Evolutionary conservation across 1,140 invertebrate genomes (phyloP), one percentile per base, ranked within the genome.

Genomic region (Euura saliciscinereae): DNA sequence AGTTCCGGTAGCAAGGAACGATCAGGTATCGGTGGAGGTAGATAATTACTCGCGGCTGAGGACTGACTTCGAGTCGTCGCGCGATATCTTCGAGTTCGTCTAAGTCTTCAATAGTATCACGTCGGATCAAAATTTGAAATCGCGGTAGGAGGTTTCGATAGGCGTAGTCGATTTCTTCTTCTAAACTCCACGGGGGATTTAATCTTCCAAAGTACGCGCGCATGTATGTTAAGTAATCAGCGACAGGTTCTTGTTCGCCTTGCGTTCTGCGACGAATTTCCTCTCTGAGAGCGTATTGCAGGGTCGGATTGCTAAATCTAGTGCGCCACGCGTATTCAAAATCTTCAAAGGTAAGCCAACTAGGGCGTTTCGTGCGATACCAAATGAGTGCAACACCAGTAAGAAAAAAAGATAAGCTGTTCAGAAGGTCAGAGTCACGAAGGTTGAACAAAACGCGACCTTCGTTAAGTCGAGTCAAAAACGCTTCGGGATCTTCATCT

Each of bases 141-240:
- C 59, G 70, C 43, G 70, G 51, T 65, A 71, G 13, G 42, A 71
- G 51, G 3, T 71, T 71, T n/a, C 70, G 59, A 45, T 71, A 65
- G 11, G 70, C 70, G 59, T 68, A 66, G n/a, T 65, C 43, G 7
- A 66, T n/a, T 44, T 66, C 59, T 28, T 71, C 70, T 11, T 5
- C 4, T 45, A 5, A 1, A 5, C 59, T 42, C 70, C 70, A 71
- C 6, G 65, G 51, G 2, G 70, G 70, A 6, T 5, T 4, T 43
- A 71, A 65, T 43, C 64, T n/a, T 13, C 70, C 4, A 45, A 71
- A 71, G 28, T 65, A 44, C 0, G 70, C 10, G 28, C 70, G 70
- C 7, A 71, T 68, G 66, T 43, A 68, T 2, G 70, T 71, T 4
- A 71, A 13, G 6, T 68, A 71, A n/a, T 68, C 64, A 7, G 70